Percentiles rank a stretch among this genome's conserved stretches.
Evolutionary conservation across 92 coral and sea anemone genomes (phyloP).

Genomic region (Bergia sp.): DNA sequence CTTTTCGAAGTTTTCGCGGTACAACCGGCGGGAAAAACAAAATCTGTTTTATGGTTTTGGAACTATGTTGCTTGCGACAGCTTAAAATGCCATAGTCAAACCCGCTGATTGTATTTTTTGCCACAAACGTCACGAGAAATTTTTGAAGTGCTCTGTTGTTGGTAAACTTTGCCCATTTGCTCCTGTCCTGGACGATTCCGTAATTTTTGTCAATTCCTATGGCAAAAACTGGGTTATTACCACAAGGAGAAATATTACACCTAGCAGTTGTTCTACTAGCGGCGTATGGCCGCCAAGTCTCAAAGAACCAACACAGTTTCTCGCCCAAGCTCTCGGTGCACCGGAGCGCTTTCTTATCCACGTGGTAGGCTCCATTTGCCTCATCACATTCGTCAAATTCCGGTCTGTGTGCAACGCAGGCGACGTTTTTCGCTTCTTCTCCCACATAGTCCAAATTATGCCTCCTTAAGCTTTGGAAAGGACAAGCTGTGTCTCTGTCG

Average conservation of each 20-base stretch:
- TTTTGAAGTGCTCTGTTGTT: conserved; percentile 56
- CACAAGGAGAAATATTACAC: conserved; percentile 74
- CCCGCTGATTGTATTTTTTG: conserved; percentile 59
- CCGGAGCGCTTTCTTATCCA: conserved; percentile 58
- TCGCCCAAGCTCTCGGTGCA: conserved; percentile 48
- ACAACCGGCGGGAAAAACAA: conserved; percentile 73
- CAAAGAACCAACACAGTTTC: conserved; percentile 59
- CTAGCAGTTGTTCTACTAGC: conserved; percentile 49
- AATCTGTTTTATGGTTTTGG: conserved; percentile 63
- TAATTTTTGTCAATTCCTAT: conserved; percentile 71
- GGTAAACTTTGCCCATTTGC: conserved; percentile 41
- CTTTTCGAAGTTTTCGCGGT: conserved; percentile 39
- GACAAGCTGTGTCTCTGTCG: conserved; percentile 60
- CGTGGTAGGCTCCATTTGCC: conserved; percentile 70
- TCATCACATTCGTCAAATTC: conserved; percentile 63
- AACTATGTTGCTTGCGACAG: conserved; percentile 54
- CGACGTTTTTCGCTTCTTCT: conserved; percentile 37
- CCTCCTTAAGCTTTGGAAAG: conserved; percentile 67
- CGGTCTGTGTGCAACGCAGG: conserved; percentile 57
- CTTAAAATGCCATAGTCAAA: conserved; percentile 76
- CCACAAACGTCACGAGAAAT: conserved; percentile 57
- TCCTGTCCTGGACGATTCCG: conserved; percentile 65
- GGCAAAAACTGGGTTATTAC: conserved; percentile 64
- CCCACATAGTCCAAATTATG: neutral
- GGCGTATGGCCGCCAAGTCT: conserved; percentile 60